Conservation (phyloP, 2,113 vertebrate genomes). For the Nannobrachium achirus region DNA sequence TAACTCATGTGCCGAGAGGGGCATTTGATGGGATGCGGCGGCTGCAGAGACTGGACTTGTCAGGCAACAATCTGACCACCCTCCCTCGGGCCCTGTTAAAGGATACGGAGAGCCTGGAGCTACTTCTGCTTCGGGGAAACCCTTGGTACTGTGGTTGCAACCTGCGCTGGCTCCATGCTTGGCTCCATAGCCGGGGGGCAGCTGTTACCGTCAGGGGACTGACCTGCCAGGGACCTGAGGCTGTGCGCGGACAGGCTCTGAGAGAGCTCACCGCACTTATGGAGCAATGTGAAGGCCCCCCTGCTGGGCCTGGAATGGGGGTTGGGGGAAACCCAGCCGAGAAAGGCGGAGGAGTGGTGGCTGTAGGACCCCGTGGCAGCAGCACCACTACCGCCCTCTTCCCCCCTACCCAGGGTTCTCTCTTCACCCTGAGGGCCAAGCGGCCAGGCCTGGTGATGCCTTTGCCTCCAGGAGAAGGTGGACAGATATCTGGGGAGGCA, state of each 20-base stretch:
- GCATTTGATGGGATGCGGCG: slow-evolving; percentile 85
- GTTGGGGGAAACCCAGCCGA: slow-evolving; percentile 53
- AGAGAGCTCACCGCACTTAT: slow-evolving; percentile 87
- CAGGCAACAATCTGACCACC: slow-evolving; percentile 94
- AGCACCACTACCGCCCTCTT: slow-evolving; percentile 80
- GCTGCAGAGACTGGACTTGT: slow-evolving; percentile 88
- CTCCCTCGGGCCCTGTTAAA: slow-evolving; percentile 89
- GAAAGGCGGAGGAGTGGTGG: slow-evolving; percentile 66
- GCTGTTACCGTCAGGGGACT: slow-evolving; percentile 89
- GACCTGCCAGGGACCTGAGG: slow-evolving; percentile 89
- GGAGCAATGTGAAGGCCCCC: slow-evolving; percentile 86
- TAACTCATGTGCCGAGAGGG: slow-evolving; percentile 88
- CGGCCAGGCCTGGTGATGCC: slow-evolving; percentile 84
- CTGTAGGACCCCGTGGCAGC: slow-evolving; percentile 62
- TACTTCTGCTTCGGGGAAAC: slow-evolving; percentile 89
- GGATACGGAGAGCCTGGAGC: slow-evolving; percentile 86
- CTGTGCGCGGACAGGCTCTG: slow-evolving; percentile 86
- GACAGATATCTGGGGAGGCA: slow-evolving; percentile 77
- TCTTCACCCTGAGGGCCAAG: slow-evolving; percentile 87
- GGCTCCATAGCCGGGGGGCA: slow-evolving; percentile 85
- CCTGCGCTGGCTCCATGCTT: slow-evolving; percentile 91
- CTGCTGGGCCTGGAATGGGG: slow-evolving; percentile 72
- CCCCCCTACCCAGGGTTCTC: slow-evolving; percentile 84
- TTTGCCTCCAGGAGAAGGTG: slow-evolving; percentile 76
- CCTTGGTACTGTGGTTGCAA: slow-evolving; percentile 95